Conservation (phyloP, 2,888 invertebrate genomes). For the Sarcophaga carnaria region DNA sequence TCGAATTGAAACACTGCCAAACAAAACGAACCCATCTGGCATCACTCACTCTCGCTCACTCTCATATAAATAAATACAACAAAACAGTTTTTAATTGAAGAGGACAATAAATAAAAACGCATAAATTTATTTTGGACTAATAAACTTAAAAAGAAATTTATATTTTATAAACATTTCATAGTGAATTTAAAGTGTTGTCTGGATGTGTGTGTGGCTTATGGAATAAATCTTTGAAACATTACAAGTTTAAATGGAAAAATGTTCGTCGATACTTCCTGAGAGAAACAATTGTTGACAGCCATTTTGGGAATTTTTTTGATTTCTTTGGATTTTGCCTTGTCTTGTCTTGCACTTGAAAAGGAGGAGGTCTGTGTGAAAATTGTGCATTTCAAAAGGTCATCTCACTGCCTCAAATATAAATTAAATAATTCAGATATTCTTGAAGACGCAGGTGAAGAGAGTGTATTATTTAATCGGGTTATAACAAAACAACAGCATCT, state of each 20-base stretch:
- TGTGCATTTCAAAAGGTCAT: constrained; percentile 9
- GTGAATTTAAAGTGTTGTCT: not conserved
- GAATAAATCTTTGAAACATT: not conserved
- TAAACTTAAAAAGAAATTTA: constrained; percentile 32
- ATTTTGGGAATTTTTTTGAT: constrained; percentile 61
- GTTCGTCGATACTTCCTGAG: constrained; percentile 39
- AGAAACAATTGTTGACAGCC: constrained; percentile 62
- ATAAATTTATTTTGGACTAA: constrained; percentile 44
- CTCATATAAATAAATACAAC: constrained; percentile 50
- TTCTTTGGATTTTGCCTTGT: constrained; percentile 10
- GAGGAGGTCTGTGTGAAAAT: constrained; percentile 52
- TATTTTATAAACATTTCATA: constrained; percentile 14
- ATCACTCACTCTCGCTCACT: not conserved
- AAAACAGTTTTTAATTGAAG: constrained; percentile 59
- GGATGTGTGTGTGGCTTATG: not conserved
- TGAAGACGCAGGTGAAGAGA: constrained; percentile 8
- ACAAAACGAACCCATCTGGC: constrained; percentile 28
- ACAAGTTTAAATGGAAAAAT: constrained; percentile 34
- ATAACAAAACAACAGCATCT: not conserved
- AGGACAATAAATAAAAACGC: constrained; percentile 63
- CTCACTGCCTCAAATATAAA: not conserved
- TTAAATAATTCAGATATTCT: constrained; percentile 19
- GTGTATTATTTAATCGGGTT: not conserved
- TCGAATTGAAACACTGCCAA: not conserved
- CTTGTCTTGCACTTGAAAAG: not conserved